Conservation (phyloP, 2,888 invertebrate species). For the Dolichopus griseipennis region DNA sequence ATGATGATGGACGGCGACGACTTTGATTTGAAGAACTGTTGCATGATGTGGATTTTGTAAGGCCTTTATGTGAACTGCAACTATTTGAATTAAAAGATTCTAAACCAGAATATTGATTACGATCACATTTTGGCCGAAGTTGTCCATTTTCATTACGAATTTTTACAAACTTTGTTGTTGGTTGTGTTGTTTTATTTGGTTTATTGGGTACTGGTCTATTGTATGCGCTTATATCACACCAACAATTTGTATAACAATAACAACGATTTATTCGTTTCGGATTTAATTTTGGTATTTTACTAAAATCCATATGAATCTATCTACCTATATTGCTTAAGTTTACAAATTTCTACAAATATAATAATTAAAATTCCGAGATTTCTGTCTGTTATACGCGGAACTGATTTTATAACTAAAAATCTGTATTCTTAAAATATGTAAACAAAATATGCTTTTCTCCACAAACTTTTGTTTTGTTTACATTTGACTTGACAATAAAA, state of each 20-base stretch:
- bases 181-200: neutral
- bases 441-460: neutral
- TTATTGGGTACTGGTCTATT: neutral
- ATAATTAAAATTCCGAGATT: too few species aligned
- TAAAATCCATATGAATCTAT: conserved; percentile 1
- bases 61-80: neutral
- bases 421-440: too few species aligned
- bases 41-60: too few species aligned
- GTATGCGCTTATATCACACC: neutral
- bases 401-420: neutral
- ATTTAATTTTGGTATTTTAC: neutral
- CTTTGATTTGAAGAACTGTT: neutral
- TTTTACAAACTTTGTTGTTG: neutral
- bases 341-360: too few species aligned
- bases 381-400: too few species aligned
- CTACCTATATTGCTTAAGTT: too few species aligned
- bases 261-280: neutral
- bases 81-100: neutral
- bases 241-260: conserved; percentile 2
- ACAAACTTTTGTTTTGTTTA: neutral
- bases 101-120: neutral
- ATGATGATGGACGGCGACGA: neutral
- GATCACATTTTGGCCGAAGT: neutral
- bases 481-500: too few species aligned
- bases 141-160: neutral